Base-by-base conservation (phyloP, 2,113 vertebrate species). In the Excalfactoria chinensis region DNA sequence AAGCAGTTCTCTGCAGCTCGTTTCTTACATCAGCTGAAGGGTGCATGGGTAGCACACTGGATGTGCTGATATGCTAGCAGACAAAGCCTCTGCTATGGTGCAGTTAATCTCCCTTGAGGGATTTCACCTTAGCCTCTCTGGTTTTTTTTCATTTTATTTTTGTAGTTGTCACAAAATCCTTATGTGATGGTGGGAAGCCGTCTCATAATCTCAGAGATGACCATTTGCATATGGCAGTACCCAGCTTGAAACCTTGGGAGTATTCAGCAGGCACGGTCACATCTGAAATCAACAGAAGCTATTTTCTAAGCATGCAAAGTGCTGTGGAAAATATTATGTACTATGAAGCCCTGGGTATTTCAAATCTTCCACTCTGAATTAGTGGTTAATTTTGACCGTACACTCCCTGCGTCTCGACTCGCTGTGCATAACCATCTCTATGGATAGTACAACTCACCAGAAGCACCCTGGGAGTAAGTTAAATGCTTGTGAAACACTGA, bases 271-370 rank as follows among this genome's bases (percentile, higher is more conserved):
- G 56, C 78, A 73, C 51, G 55, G 37, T 67, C 3, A 4, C 68
- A 43, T 91, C 93, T 77, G 68, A 94, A 93, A 95, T 95, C 88
- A 80, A 94, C 76, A 91, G 71, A 79, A 91, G 72, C 64, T 88
- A 43, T 96, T 91, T 95, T 82, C 78, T 70, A 72, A 80, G 69
- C 9, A 9, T 34, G 56, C 72, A 35, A 91, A 91, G 55, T 56
- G 56, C 87, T 73, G 60, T 63, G 85, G 89, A 91, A 95, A 91
- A 93, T 86, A 86, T 41, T 63, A 93, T 89, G 25, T 73, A 43
- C 43, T 87, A n/a, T 46, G 12, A 23, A 93, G 75, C 74, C 59
- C 79, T 51, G 74, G 75, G 68, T 90, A 56, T 94, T 88, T 91
- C 85, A 89, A 76, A 85, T 66, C 64, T 68, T 87, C 44, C 63